These are phyloP conservation scores for Danio tinwini DNA, from an alignment of 2,797 vertebrate species.

Conservation along the genomic window DNA sequence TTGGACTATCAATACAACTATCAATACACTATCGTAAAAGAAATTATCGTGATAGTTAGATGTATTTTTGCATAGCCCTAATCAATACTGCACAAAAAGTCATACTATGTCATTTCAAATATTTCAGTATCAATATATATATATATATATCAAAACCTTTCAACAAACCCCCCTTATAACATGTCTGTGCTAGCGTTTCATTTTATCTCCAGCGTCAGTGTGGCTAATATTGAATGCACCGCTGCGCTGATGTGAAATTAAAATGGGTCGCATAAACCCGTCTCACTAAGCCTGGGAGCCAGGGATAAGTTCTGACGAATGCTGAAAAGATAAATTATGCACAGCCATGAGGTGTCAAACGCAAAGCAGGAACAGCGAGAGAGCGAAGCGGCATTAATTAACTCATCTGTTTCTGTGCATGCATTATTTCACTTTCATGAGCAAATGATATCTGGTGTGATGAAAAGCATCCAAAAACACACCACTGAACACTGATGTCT, in stretches of 20 bases:
- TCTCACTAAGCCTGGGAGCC: conserved; percentile 29
- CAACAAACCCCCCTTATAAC: not conserved
- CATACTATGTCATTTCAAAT: no score
- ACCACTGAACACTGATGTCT: conserved; percentile 31
- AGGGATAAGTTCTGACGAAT: conserved; percentile 33
- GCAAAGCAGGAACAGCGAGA: not conserved
- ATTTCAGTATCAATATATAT: no score
- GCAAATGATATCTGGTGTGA: not conserved
- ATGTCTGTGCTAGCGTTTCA: not conserved
- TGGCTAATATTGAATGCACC: not conserved
- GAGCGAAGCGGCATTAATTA: conserved; percentile 11
- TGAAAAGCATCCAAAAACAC: not conserved
- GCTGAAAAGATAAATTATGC: conserved; percentile 35
- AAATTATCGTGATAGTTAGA: no score
- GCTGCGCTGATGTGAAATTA: not conserved
- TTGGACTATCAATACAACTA: no score
- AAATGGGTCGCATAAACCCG: conserved; percentile 20
- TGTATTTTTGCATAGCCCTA: no score
- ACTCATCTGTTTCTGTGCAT: not conserved
- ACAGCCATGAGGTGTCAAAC: conserved; percentile 25
- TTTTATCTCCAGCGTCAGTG: not conserved
- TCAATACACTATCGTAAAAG: no score
- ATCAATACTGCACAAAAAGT: no score
- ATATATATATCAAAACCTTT: not conserved
- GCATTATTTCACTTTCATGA: conserved; percentile 15